Percentiles rank a stretch among this genome's conserved stretches.
Conservation (phyloP, 2,888 invertebrate genomes). For the Caenorhabditis panamensis region DNA sequence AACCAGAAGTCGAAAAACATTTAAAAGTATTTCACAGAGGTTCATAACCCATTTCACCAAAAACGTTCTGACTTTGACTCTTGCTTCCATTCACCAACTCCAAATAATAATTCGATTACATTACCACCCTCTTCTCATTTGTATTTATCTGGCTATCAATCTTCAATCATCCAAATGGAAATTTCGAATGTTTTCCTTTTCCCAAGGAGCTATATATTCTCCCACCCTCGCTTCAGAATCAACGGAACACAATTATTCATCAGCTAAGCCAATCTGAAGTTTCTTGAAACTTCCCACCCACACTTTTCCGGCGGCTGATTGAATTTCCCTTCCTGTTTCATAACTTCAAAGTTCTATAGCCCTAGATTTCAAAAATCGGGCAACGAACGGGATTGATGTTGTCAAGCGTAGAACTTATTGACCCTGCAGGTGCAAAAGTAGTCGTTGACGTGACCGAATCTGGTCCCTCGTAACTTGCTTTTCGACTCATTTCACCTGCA, state of each 20-base stretch:
- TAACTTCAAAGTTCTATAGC: not conserved
- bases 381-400: not conserved
- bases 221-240: constrained; percentile 3
- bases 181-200: not conserved
- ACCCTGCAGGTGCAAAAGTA: not conserved
- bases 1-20: no score
- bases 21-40: no score
- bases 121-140: not conserved
- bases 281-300: not conserved
- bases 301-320: not conserved
- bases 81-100: not conserved
- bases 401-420: not conserved
- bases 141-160: not conserved
- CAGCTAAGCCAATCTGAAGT: no score
- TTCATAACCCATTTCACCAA: no score
- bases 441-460: constrained; percentile 2
- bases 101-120: constrained; percentile 5
- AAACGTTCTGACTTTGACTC: not conserved
- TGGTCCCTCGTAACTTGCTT: not conserved
- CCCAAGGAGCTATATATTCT: not conserved
- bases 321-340: not conserved
- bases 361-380: not conserved
- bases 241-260: constrained; percentile 6
- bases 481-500: not conserved
- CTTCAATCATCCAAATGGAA: not conserved